These are phyloP conservation scores for Synergus japonicus DNA, from an alignment of 2,888 invertebrate genomes.

Conservation along the genomic window DNA sequence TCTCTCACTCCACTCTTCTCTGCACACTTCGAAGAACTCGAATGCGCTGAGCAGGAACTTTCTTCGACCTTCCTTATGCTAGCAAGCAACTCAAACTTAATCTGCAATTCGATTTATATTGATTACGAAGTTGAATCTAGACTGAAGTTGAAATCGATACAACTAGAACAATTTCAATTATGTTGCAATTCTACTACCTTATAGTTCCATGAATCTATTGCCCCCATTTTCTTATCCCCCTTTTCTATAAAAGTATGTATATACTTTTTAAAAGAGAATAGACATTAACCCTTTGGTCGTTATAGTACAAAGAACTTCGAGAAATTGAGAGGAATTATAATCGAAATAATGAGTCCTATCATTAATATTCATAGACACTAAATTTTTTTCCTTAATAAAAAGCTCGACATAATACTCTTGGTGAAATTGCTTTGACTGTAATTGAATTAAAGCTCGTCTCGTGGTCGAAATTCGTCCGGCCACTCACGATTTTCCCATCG, in stretches of 20 bases:
- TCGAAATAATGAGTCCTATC: not conserved
- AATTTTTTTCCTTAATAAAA: not conserved
- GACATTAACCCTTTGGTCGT: not conserved
- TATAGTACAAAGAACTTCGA: not conserved
- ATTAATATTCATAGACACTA: not conserved
- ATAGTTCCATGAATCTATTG: not conserved
- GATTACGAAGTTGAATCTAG: conserved; percentile 57
- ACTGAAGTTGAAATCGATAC: conserved; percentile 43
- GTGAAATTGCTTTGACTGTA: conserved; percentile 40
- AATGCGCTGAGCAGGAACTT: conserved; percentile 32
- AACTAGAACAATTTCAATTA: conserved; percentile 31
- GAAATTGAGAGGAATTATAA: not conserved
- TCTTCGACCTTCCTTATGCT: conserved; percentile 46
- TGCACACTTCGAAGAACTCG: conserved; percentile 42
- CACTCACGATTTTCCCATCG: conserved; percentile 39
- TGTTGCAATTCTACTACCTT: not conserved
- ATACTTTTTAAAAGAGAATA: too few species aligned
- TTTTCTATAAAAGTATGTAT: not conserved
- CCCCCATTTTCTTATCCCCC: not conserved
- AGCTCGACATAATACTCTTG: not conserved
- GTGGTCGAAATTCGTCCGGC: conserved; percentile 39
- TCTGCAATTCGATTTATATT: conserved; percentile 67
- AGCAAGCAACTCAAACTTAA: conserved; percentile 55
- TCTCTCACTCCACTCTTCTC: conserved; percentile 44
- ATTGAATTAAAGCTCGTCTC: conserved; percentile 57